Base-by-base conservation (phyloP, 2,797 vertebrate species). In the Typhlichthys eigenmanni region DNA sequence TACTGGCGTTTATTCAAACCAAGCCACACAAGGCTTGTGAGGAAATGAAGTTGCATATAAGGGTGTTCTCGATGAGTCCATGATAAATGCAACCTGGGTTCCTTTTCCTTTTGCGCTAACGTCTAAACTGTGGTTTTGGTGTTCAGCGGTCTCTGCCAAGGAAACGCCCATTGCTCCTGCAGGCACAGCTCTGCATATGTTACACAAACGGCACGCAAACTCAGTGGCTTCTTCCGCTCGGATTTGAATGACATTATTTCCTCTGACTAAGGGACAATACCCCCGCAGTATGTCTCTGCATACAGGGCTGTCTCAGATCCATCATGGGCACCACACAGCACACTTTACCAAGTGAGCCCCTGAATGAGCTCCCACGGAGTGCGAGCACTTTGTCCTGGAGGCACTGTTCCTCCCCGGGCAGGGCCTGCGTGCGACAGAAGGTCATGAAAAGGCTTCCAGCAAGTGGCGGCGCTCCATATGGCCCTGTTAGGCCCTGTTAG, bases 31-130 rank as follows among this genome's bases (percentile, higher is more conserved):
- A 24, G 57, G 62, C 58, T 8, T 24, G 71, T 84, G 86, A 76
- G 69, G 78, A 84, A 87, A 89, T 45, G 16, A 13, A 55, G 58
- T 50, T 58, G 81, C 80, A 83, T 12, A 85, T 87, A 89, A 89
- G 86, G 85, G 78, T 89, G 88, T 88, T 89, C 80, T 85, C 81
- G 84, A 55, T 83, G 80, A 79, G 81, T 78, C 72, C 77, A 78
- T 69, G 87, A 88, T 90, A 83, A 89, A 83, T 79, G 83, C 79
- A 84, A 82, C 73, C 13, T 2, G 72, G 67, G 79, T 88, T 88
- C 84, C 86, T 68, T 89, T 91, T 85, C 80, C 85, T 87, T 87
- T 80, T 71, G 51, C 71, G 75, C 74, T 78, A 92, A 92, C 87
- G 84, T 87, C 83, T 87, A 74, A 67, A 72, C 52, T 91, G 88